phyloP scores from a whole-genome alignment of 2,888 invertebrate genomes.

The Drosophila flavopinicola region DNA sequence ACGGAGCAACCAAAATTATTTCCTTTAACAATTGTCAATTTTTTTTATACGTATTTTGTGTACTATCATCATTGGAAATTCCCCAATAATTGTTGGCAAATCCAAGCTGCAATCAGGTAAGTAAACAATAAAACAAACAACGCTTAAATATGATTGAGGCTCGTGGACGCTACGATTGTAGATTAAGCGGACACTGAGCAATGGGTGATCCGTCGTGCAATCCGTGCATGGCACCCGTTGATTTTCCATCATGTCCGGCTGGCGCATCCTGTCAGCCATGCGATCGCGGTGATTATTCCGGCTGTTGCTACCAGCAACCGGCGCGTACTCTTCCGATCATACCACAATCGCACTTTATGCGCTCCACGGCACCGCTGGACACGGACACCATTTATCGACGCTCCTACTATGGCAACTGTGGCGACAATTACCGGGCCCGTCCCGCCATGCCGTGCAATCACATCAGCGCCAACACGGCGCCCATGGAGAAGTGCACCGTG shows the following conservation, averaged over 20 bases:
- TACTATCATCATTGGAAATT: not conserved
- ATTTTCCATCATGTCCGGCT: constrained; percentile 70
- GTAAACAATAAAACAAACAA: not conserved
- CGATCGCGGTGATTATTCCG: constrained; percentile 73
- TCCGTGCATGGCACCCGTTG: constrained; percentile 69
- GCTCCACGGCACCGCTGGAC: constrained; percentile 87
- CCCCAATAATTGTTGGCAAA: not conserved
- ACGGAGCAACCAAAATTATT: constrained; percentile 66
- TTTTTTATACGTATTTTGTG: constrained; percentile 1
- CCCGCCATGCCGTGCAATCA: constrained; percentile 85
- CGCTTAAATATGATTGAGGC: too few relatives aligned
- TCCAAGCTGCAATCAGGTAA: not conserved
- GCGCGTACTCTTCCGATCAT: constrained; percentile 75
- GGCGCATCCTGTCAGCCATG: constrained; percentile 64
- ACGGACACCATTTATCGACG: constrained; percentile 88
- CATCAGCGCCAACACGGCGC: constrained; percentile 85
- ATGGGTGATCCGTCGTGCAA: constrained; percentile 48
- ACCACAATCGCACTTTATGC: constrained; percentile 84
- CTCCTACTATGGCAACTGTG: constrained; percentile 86
- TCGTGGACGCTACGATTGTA: too few relatives aligned
- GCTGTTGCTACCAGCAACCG: constrained; percentile 83
- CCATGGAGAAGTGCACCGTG: constrained; percentile 85
- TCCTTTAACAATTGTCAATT: constrained; percentile 47
- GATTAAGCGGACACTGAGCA: not conserved
- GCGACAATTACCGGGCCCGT: constrained; percentile 80